Conservation (phyloP, 2,113 vertebrate species). For the Macaca mulatta region DNA sequence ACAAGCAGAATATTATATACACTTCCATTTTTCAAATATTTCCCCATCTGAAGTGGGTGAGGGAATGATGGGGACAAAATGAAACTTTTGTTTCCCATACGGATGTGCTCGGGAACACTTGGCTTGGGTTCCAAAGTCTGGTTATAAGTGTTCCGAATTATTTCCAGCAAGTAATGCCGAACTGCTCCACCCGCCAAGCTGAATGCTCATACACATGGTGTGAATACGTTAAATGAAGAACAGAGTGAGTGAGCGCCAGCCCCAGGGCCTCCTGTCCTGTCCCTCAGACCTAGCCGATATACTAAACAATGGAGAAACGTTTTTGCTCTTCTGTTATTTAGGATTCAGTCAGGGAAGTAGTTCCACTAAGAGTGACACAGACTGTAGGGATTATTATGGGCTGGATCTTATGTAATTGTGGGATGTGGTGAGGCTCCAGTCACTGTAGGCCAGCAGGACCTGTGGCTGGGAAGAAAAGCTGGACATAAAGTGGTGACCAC, state of each 20-base stretch:
- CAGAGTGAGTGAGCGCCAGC: not conserved
- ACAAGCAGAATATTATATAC: constrained; percentile 54
- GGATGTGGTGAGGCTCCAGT: not conserved
- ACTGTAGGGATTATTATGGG: accelerated
- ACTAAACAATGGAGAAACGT: not conserved
- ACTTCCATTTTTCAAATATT: constrained; percentile 48
- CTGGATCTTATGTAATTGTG: not conserved
- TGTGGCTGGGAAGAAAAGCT: not conserved
- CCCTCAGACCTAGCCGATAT: not conserved
- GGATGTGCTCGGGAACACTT: constrained; percentile 1
- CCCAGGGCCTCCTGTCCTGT: not conserved
- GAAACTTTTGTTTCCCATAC: constrained; percentile 31
- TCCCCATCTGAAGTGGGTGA: constrained; percentile 20
- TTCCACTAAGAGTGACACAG: not conserved
- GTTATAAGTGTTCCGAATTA: constrained; percentile 38
- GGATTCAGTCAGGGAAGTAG: not conserved
- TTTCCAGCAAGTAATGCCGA: not conserved
- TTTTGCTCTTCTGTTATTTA: too few relatives aligned
- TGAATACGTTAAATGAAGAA: not conserved
- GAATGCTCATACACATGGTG: accelerated
- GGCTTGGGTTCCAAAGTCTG: constrained; percentile 47
- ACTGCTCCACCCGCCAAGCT: not conserved
- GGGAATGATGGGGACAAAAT: not conserved
- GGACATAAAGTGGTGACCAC: not conserved
- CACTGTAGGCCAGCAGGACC: too few relatives aligned